phyloP scores from a whole-genome alignment of 2,888 invertebrate species.

The Hydraecia micacea region DNA sequence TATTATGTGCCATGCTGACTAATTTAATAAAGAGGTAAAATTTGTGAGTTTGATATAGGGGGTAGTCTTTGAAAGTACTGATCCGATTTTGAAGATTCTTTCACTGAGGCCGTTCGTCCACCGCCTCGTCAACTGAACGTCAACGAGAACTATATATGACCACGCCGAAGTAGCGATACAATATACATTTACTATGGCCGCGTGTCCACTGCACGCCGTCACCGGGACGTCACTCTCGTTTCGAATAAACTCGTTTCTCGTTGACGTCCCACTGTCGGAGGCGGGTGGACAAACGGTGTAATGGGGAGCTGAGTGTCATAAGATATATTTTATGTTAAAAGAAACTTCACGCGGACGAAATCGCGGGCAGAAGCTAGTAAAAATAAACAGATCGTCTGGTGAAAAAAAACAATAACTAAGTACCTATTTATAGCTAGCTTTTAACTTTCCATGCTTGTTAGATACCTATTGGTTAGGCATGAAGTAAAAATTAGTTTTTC shows the following conservation, averaged over 20 bases:
- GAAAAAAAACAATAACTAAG: background rate
- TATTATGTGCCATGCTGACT: background rate
- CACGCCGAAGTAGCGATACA: background rate
- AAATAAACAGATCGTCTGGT: background rate
- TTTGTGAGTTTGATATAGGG: background rate
- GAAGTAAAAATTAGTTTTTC: background rate
- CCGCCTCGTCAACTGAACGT: background rate
- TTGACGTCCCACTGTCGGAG: background rate
- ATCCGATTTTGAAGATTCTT: background rate
- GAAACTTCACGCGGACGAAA: background rate
- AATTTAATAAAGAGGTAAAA: background rate
- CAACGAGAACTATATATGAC: background rate
- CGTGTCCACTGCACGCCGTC: background rate
- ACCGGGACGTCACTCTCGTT: background rate
- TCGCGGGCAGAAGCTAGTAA: no score
- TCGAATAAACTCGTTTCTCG: background rate
- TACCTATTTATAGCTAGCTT: background rate
- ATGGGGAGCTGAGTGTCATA: background rate
- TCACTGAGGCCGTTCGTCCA: background rate
- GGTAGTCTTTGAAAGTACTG: background rate
- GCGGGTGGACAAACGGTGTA: background rate
- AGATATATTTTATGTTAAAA: background rate
- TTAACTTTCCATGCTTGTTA: background rate
- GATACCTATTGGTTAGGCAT: no score
- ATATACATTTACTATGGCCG: background rate